Base-by-base conservation (phyloP, 2,888 invertebrate species). In the Celastrina argiolus region DNA sequence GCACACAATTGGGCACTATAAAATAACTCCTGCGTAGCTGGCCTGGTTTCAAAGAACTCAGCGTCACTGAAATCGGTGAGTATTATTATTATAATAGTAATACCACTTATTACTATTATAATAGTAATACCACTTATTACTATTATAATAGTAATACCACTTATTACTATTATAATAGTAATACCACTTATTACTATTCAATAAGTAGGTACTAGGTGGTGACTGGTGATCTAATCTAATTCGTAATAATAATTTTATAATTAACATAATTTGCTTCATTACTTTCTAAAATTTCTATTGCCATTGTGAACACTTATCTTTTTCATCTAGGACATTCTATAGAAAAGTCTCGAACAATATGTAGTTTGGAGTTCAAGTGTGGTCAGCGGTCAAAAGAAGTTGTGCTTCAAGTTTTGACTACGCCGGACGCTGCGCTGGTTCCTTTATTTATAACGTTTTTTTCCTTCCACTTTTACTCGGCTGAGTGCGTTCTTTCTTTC, bases 401-500 rank as follows among this genome's bases (percentile, higher is more conserved):
- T 74, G 72, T 70, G 76, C 74, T 77, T 74, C 74, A 79, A 81
- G 79, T 81, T 79, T 78, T 77, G 78, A 81, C 81, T 80, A 79
- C 75, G 74, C 80, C 82, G 81, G 83, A 82, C 82, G 83, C 79
- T 75, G 80, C 73, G 74, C 74, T 73, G 71, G 77, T 80, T 84
- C 79, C 80, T 82, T 81, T 72, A 75, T 78, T 83, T 81, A 85
- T 87, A 85, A 83, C 84, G 76, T 80, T 82, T 78, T 75, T 80
- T 86, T 83, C 74, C 81, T 81, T 85, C 79, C 74, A 77, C 81
- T 81, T 75, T 65, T 80, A 78, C 75, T 71, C 77, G 81, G 78
- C 80, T 80, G 84, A 87, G 84, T 82, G 83, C 80, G 78, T 81
- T 83, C 80, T 83, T 83, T 78, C 78, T 80, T 79, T 80, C 75